Evolutionary conservation across 2,888 invertebrate genomes (phyloP), one percentile per base, ranked within the genome.

Genomic region (Candidula unifasciata): DNA sequence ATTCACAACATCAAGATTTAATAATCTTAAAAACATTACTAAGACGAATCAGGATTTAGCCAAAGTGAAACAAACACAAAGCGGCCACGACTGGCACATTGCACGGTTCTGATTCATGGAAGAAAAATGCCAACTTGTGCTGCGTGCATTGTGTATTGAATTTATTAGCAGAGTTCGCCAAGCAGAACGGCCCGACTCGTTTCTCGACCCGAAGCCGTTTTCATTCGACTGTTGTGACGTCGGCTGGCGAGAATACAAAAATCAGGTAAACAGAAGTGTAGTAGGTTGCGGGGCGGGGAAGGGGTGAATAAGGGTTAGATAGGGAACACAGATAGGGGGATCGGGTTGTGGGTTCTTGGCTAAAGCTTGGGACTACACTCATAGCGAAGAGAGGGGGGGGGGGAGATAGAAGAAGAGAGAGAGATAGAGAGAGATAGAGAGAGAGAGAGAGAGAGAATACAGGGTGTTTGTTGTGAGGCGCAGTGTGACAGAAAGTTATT

Each of bases 341-440:
- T 60, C 1, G 18, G 6, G n/a, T 24, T 60, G 60, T 5, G 5
- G n/a, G 60, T 5, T 21, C 21, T 27, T 6, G 44, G 76, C 5
- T 44, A 37, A 76, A 64, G 76, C 73, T 73, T 60, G 73, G 60
- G 35, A 74, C 44, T 37, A 57, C 6, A 76, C 6, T 24, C 24
- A 21, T 27, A 76, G 76, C 52, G 10, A 52, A 27, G n/a, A 54
- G 52, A 5, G 24, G 44, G 16, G 76, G 24, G 16, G 24, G 37
- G 44, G 21, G 44, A n/a, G 35, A n/a, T 10, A n/a, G 60, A 18
- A 5, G 10, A 5, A 76, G 76, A 69, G 27, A 69, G 69, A 69
- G 69, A 69, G 30, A n/a, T 27, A 69, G 69, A 69, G 69, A 69
- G 69, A 52, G 27, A 76, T 54, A 76, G 54, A 76, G 76, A 76